Evolutionary conservation across 2,797 vertebrate genomes (phyloP).

Genomic region (Clamator glandarius): DNA sequence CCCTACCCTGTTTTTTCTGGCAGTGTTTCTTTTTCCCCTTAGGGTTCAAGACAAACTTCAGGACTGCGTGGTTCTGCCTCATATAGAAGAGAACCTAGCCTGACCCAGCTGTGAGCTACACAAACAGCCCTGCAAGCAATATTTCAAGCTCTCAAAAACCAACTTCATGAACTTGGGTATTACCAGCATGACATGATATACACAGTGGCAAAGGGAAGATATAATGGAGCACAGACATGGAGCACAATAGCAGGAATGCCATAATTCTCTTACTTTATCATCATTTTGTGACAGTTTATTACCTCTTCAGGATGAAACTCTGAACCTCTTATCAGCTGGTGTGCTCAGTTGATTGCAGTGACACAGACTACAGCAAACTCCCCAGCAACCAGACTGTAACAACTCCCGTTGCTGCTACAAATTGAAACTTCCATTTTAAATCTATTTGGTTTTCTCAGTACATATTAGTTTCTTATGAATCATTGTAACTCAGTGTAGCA

Average conservation of each 20-base stretch:
- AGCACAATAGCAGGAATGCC: neutral
- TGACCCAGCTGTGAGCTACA: neutral
- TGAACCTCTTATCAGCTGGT: neutral
- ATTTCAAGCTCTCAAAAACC: neutral
- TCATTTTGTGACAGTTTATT: constrained; percentile 32
- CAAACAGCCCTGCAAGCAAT: neutral
- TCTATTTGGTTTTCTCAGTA: neutral
- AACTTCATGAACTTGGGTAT: neutral
- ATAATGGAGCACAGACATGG: neutral
- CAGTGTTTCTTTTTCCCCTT: neutral
- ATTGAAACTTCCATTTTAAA: constrained; percentile 30
- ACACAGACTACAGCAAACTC: constrained; percentile 33
- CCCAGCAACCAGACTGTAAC: neutral
- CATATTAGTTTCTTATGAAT: neutral
- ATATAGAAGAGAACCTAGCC: neutral
- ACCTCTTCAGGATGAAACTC: neutral
- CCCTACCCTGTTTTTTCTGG: neutral
- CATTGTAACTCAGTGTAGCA: neutral
- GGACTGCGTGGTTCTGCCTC: neutral
- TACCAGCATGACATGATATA: neutral
- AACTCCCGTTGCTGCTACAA: neutral
- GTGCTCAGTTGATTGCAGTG: constrained; percentile 8
- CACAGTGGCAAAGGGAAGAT: neutral
- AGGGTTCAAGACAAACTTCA: neutral
- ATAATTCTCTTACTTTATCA: neutral